Percentiles rank a stretch among this genome's conserved stretches.
Conservation (phyloP, 1,140 invertebrate genomes). For the Cydia fagiglandana region DNA sequence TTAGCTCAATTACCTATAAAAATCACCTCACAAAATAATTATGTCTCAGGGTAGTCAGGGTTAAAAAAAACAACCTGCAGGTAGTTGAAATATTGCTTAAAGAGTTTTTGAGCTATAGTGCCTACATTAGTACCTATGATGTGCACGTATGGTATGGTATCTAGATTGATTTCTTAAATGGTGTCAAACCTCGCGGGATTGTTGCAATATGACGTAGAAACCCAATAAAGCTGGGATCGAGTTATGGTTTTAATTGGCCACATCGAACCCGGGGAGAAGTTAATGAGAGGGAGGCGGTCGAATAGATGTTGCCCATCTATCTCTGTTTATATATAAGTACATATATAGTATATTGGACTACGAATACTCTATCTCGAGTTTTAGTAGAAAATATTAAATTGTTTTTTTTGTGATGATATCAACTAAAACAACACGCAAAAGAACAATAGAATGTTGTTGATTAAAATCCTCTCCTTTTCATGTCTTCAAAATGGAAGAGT, state of each 20-base stretch:
- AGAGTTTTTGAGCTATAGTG: too few species aligned
- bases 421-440: background rate
- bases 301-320: background rate
- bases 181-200: background rate
- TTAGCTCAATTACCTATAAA: too few species aligned
- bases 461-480: too few species aligned
- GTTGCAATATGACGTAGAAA: constrained; percentile 10
- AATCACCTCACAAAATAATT: too few species aligned
- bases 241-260: constrained; percentile 16
- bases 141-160: background rate
- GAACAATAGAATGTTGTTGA: too few species aligned
- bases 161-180: background rate
- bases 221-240: constrained; percentile 8
- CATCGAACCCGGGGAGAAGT: constrained; percentile 8
- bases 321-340: background rate
- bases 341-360: background rate
- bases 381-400: background rate
- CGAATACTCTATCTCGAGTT: too few species aligned
- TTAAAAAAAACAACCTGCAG: too few species aligned
- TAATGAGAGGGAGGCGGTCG: background rate
- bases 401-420: background rate
- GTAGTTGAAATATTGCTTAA: too few species aligned
- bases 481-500: background rate
- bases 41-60: too few species aligned
- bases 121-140: too few species aligned